Conservation (phyloP, 2,888 invertebrate species). For the Drosophila mercatorum region DNA sequence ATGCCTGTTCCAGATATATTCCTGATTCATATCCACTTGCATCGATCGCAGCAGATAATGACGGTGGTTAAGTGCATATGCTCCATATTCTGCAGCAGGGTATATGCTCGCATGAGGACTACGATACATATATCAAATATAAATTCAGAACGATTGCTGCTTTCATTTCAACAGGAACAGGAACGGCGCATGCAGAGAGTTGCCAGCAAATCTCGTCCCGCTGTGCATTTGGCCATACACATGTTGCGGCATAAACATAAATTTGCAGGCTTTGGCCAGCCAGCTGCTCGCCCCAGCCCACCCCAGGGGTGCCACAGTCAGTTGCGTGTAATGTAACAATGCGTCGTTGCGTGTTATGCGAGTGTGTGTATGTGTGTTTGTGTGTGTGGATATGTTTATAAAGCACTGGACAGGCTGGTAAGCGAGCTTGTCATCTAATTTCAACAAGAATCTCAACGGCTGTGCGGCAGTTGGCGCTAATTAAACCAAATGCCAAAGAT, state of each 20-base stretch:
- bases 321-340: conserved; percentile 62
- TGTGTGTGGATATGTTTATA: conserved; percentile 47
- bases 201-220: conserved; percentile 44
- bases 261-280: conserved; percentile 42
- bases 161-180: conserved; percentile 70
- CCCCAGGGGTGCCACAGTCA: conserved; percentile 40
- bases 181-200: conserved; percentile 31
- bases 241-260: conserved; percentile 60
- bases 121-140: conserved; percentile 44
- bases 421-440: conserved; percentile 59
- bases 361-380: background rate
- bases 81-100: conserved; percentile 16
- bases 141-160: conserved; percentile 70
- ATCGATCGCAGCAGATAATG: background rate
- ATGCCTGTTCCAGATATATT: background rate
- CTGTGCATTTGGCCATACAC: conserved; percentile 54
- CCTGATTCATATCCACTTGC: conserved; percentile 1
- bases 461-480: conserved; percentile 67
- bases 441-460: conserved; percentile 58
- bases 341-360: conserved; percentile 44
- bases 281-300: conserved; percentile 14
- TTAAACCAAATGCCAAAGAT: conserved; percentile 75
- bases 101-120: conserved; percentile 21
- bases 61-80: conserved; percentile 7
- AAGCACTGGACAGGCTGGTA: conserved; percentile 46